Conservation (phyloP, 1,140 invertebrate species). For the Sarcophaga bullata region DNA sequence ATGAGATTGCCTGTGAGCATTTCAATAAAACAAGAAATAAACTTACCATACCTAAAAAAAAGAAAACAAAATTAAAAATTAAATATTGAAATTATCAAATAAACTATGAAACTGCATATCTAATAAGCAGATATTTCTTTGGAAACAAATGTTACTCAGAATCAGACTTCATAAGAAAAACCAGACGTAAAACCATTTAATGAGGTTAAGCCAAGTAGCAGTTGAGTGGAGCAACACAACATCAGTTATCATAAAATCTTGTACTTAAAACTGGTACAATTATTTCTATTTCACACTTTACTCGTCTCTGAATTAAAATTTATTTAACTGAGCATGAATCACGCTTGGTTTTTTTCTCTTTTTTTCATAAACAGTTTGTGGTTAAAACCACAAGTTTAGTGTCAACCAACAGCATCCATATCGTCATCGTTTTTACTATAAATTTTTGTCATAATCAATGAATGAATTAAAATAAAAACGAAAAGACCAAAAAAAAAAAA, state of each 20-base stretch:
- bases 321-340: background rate
- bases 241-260: background rate
- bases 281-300: background rate
- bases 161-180: background rate
- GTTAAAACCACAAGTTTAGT: constrained; percentile 7
- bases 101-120: background rate
- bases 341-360: background rate
- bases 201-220: background rate
- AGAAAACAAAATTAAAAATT: no score
- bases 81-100: background rate
- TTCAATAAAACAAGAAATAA: no score
- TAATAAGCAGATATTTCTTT: background rate
- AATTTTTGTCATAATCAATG: constrained; percentile 15
- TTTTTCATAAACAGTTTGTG: background rate
- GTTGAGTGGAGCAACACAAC: background rate
- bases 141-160: background rate
- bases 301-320: background rate
- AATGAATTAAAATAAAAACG: background rate
- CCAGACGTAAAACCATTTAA: background rate
- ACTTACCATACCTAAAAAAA: no score
- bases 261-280: constrained; percentile 5
- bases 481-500: no score
- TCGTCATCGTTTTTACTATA: background rate
- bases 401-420: background rate
- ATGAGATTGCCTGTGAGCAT: no score